These are phyloP conservation scores for Anoplopoma fimbria DNA, from an alignment of 2,113 vertebrate genomes.

Conservation along the genomic window DNA sequence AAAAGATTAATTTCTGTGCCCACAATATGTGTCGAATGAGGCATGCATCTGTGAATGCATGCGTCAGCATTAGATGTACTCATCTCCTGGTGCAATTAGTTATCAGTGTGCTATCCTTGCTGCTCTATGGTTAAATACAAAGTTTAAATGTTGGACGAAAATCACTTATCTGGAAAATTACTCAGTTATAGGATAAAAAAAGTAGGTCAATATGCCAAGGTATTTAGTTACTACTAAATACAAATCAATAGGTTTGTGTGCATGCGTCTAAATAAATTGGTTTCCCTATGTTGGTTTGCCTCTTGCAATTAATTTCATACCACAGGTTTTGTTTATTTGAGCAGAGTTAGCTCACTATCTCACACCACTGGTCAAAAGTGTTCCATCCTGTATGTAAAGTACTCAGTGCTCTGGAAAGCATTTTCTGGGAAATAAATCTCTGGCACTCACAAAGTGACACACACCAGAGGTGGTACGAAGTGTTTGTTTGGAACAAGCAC, in stretches of 20 bases:
- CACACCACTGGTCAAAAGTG: not conserved
- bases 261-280: slow-evolving; percentile 18
- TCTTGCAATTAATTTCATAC: slow-evolving; percentile 5
- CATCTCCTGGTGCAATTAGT: not conserved
- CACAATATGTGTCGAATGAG: slow-evolving; percentile 4
- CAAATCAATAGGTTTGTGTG: slow-evolving; percentile 36
- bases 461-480: too few relatives aligned
- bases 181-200: slow-evolving; percentile 16
- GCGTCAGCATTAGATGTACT: not conserved
- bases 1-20: slow-evolving; percentile 1
- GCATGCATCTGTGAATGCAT: not conserved
- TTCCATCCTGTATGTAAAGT: not conserved
- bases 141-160: not conserved
- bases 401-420: too few relatives aligned
- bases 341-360: not conserved
- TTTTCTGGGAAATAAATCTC: not conserved
- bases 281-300: slow-evolving; percentile 5
- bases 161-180: slow-evolving; percentile 27
- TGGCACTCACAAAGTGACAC: too few relatives aligned
- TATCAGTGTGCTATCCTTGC: not conserved
- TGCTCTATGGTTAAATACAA: not conserved
- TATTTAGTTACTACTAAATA: slow-evolving; percentile 11
- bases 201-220: not conserved
- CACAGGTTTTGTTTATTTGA: not conserved
- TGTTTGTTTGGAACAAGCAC: too few relatives aligned